A percentile compares a stretch with the other conserved stretches of the same genome.
Evolutionary conservation across 2,888 invertebrate genomes (phyloP).

Genomic region (Odontothrips loti): DNA sequence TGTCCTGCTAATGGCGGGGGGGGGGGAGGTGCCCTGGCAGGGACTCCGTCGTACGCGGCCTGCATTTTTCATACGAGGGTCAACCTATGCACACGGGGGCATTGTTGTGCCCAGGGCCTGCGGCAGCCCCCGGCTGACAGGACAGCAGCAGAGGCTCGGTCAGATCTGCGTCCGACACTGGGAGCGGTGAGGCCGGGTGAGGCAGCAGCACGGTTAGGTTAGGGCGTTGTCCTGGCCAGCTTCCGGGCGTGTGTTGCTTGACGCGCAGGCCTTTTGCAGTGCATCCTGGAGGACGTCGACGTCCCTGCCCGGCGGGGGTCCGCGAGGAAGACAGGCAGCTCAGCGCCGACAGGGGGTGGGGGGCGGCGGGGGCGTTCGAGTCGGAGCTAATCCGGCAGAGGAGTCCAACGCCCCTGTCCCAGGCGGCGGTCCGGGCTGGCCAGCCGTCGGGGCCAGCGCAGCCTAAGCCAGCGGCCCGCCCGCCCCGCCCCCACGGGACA

Average conservation of each 20-base stretch:
- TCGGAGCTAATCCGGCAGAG: neutral
- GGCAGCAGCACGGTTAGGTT: too few species aligned
- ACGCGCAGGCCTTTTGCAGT: too few species aligned
- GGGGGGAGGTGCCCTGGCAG: neutral
- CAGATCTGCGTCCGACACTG: too few species aligned
- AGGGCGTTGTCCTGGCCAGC: too few species aligned
- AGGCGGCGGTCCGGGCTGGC: too few species aligned
- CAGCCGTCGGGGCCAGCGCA: neutral
- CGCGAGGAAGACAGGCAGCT: neutral
- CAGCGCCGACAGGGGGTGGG: neutral
- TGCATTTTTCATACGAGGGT: constrained; percentile 11
- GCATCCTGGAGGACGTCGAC: neutral
- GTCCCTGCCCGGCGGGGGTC: neutral
- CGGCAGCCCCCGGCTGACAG: neutral
- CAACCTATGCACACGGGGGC: constrained; percentile 11
- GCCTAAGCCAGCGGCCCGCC: neutral
- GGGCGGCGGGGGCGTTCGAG: neutral
- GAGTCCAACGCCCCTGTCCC: too few species aligned
- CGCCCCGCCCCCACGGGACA: too few species aligned
- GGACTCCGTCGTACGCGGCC: neutral
- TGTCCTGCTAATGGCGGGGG: constrained; percentile 4
- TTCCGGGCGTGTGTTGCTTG: too few species aligned
- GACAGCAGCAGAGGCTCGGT: too few species aligned
- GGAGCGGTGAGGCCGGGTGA: too few species aligned
- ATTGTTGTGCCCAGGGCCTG: neutral